Evolutionary conservation across 2,888 invertebrate genomes (phyloP).

Genomic region (Drosophila borborema): DNA sequence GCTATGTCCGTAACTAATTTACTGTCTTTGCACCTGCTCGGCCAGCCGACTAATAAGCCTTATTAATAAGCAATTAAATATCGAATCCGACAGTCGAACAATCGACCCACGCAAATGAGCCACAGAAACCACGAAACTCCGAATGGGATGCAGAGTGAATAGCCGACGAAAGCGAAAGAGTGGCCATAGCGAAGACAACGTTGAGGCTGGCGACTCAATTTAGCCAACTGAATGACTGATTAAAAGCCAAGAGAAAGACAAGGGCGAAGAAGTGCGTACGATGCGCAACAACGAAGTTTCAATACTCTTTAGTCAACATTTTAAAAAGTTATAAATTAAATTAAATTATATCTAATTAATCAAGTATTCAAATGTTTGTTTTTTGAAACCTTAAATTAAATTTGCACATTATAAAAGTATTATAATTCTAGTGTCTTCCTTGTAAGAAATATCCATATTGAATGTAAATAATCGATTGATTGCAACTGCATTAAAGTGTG

Average conservation of each 20-base stretch:
- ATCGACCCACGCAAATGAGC: conserved; percentile 70
- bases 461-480: conserved; percentile 3
- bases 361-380: background rate
- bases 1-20: conserved; percentile 67
- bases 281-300: conserved; percentile 16
- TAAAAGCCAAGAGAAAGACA: conserved; percentile 52
- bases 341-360: background rate
- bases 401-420: background rate
- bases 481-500: conserved; percentile 4
- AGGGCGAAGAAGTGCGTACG: background rate
- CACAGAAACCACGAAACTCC: conserved; percentile 32
- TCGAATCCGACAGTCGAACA: conserved; percentile 45
- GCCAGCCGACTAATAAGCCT: conserved; percentile 69
- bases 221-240: conserved; percentile 79
- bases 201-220: conserved; percentile 72
- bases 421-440: background rate
- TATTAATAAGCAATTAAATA: conserved; percentile 73
- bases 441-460: background rate
- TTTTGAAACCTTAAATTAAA: background rate
- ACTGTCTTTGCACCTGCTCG: conserved; percentile 71
- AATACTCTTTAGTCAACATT: conserved; percentile 24
- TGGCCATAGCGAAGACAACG: conserved; percentile 26
- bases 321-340: too few species aligned
- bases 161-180: conserved; percentile 16
- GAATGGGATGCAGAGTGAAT: conserved; percentile 52